phyloP scores from a whole-genome alignment of 2,113 vertebrate species.

The Phaethon lepturus region DNA sequence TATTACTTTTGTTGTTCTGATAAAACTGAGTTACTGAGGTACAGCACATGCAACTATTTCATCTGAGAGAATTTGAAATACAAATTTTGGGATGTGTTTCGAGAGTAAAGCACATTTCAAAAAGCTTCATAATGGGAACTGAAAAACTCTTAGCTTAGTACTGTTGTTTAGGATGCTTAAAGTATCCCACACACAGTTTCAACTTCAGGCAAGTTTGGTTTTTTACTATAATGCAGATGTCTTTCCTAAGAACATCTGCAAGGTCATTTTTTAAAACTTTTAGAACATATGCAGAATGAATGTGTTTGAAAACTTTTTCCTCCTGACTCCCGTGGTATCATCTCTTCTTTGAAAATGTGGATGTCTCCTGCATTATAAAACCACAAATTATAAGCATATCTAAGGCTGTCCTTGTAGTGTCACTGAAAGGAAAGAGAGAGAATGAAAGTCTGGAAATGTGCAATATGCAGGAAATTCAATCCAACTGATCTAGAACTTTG shows the following conservation, averaged over 20 bases:
- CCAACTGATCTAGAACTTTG: conserved; percentile 86
- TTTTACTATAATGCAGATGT: conserved; percentile 1
- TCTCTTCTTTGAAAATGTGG: conserved; percentile 73
- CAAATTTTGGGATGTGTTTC: neutral
- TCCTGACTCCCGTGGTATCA: conserved; percentile 52
- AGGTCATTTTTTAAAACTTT: conserved; percentile 41
- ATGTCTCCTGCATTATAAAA: conserved; percentile 77
- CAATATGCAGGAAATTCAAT: conserved; percentile 92
- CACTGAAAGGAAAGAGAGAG: conserved; percentile 73
- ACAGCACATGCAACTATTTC: neutral
- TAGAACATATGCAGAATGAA: conserved; percentile 41
- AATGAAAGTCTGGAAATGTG: conserved; percentile 78
- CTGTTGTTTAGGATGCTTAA: neutral
- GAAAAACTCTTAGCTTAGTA: neutral
- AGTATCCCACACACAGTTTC: neutral
- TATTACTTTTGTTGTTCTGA: conserved; percentile 4
- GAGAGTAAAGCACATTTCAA: neutral
- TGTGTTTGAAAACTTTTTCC: conserved; percentile 43
- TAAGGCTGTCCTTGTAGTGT: conserved; percentile 83
- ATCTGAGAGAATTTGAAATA: conserved; percentile 14
- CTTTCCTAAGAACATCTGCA: conserved; percentile 34
- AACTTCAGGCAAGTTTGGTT: neutral
- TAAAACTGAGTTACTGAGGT: neutral
- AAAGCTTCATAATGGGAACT: neutral
- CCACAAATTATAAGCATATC: conserved; percentile 79